Conservation (phyloP, 2,888 invertebrate species). For the Drosophila meridionalis region DNA sequence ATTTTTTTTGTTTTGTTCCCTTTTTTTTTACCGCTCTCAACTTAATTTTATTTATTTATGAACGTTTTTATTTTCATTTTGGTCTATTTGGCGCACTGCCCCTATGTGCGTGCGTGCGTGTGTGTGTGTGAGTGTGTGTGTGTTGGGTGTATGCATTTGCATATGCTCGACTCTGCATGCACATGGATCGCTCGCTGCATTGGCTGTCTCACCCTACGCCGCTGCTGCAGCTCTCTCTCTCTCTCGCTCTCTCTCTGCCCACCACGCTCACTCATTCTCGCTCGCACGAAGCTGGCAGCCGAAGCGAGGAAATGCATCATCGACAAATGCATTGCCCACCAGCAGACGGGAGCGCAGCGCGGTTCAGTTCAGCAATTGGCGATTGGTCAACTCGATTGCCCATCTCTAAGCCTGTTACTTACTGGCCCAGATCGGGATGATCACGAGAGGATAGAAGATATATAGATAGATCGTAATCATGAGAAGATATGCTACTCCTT, state of each 20-base stretch:
- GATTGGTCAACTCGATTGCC: not conserved
- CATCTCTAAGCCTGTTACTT: too few relatives aligned
- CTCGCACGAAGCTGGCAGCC: constrained; percentile 31
- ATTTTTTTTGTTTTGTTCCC: constrained; percentile 37
- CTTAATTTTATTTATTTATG: constrained; percentile 81
- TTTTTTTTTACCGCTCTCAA: constrained; percentile 58
- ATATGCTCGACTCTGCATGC: constrained; percentile 44
- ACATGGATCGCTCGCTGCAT: constrained; percentile 36
- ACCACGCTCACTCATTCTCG: constrained; percentile 2
- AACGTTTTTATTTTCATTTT: constrained; percentile 59
- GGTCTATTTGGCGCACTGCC: constrained; percentile 46
- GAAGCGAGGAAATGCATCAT: constrained; percentile 49
- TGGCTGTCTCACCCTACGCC: constrained; percentile 54
- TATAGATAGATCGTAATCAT: too few relatives aligned
- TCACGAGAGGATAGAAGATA: not conserved
- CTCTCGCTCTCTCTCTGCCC: constrained; percentile 7
- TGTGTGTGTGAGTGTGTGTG: constrained; percentile 19
- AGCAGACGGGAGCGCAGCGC: constrained; percentile 45
- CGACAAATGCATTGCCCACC: constrained; percentile 48
- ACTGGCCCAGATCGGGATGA: not conserved
- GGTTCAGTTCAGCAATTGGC: not conserved
- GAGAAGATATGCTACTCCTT: too few relatives aligned
- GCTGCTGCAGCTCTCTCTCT: constrained; percentile 22
- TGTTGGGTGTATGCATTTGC: constrained; percentile 33
- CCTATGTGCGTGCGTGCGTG: constrained; percentile 10